phyloP scores from a whole-genome alignment of 1,140 invertebrate genomes.

The Sesamia nonagrioides region DNA sequence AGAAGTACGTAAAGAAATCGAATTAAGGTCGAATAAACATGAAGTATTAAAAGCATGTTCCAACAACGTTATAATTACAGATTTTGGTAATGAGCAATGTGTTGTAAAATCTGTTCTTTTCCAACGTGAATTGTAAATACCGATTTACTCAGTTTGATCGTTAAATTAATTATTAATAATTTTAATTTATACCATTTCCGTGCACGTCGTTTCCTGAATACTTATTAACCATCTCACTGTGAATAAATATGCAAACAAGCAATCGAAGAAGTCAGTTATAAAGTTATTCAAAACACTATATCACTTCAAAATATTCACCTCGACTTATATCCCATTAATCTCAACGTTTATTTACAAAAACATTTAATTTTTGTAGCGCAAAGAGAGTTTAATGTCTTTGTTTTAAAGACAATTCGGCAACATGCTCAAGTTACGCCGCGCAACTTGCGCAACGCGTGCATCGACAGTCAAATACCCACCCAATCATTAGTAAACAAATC shows the following conservation, averaged over 20 bases:
- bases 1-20: neutral
- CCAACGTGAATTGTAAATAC: conserved; percentile 19
- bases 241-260: too few species aligned
- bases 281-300: too few species aligned
- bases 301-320: too few species aligned
- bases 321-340: too few species aligned
- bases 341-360: too few species aligned
- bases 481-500: neutral
- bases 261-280: too few species aligned
- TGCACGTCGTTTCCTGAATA: neutral
- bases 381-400: too few species aligned
- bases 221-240: too few species aligned
- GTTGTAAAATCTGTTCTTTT: conserved; percentile 22
- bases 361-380: too few species aligned
- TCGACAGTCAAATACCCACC: neutral
- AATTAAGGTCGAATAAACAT: neutral
- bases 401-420: too few species aligned
- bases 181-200: too few species aligned
- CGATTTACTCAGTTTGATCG: conserved; percentile 14
- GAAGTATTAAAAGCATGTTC: neutral
- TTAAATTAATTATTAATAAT: conserved; percentile 22
- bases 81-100: neutral
- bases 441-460: neutral
- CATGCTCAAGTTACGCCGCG: too few species aligned
- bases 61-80: neutral